Evolutionary conservation across 2,888 invertebrate species (phyloP), one percentile per base, ranked within the genome.

Genomic region (Listrodromus nycthemerus): DNA sequence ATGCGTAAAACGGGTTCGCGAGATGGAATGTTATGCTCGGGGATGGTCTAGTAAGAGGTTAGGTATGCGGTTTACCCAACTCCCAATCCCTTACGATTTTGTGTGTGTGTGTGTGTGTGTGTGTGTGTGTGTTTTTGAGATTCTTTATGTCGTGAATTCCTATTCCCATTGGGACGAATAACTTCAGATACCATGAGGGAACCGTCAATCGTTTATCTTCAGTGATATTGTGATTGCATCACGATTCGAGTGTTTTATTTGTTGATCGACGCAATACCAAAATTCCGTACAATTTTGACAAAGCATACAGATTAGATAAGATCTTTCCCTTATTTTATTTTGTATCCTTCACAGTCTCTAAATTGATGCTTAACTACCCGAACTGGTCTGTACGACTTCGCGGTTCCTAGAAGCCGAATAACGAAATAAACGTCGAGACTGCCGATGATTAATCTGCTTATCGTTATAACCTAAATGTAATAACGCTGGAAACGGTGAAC

Each of bases 1-100:
- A 80, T 77, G 76, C 76, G 76, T 80, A 48, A 77, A 83, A 83
- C 85, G 85, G 80, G 85, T 84, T 87, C 88, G 88, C 73, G 45
- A 77, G 63, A 87, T 87, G 89, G 90, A 91, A 92, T 90, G 89
- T 82, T 84, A 83, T 86, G 65, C 78, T 79, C 80, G 84, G 77
- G 78, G 86, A 83, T 85, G 87, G 88, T 90, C 89, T 87, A 90
- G 87, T 89, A 88, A 91, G 88, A 87, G 88, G 86, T 76, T 84
- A 88, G 91, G 90, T 88, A 90, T 90, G 89, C 85, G 88, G 80
- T 69, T 61, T 33, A 75, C 27, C 77, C 48, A 77, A 84, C 61
- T 48, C 45, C 58, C 52, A 66, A 13, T 55, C 71, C 73, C 70
- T 82, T n/a, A n/a, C n/a, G n/a, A n/a, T n/a, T 80, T 75, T 61